These are phyloP conservation scores for Bembecia ichneumoniformis DNA, from an alignment of 2,888 invertebrate genomes.

Conservation along the genomic window DNA sequence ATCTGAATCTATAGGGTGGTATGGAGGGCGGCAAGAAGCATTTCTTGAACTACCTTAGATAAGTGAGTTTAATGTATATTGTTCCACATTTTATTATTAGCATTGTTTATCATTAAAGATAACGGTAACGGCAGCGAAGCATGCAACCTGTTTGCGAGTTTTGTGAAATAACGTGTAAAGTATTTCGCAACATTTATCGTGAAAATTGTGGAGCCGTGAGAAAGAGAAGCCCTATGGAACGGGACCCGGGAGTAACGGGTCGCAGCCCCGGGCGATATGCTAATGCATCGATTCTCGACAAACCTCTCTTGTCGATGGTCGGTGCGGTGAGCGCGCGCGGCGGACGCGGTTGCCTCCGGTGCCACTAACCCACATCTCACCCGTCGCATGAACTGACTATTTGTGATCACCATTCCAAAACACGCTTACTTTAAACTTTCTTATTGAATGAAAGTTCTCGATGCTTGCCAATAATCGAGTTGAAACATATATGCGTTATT, in stretches of 20 bases:
- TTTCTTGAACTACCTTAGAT: too few relatives aligned
- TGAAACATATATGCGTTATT: conserved; percentile 1
- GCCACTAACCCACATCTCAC: conserved; percentile 66
- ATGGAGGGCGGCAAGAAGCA: too few relatives aligned
- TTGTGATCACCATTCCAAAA: conserved; percentile 57
- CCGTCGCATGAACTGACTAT: conserved; percentile 52
- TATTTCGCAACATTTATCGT: conserved; percentile 9
- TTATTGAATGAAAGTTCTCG: conserved; percentile 58
- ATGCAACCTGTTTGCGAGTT: neutral
- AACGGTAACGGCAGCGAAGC: neutral
- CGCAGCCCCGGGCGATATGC: conserved; percentile 56
- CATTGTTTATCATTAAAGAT: neutral
- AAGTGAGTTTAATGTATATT: neutral
- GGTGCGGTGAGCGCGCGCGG: conserved; percentile 19
- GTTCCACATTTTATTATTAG: neutral
- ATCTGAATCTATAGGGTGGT: too few relatives aligned
- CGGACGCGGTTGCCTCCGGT: conserved; percentile 32
- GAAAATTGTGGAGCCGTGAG: conserved; percentile 44
- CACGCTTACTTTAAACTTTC: conserved; percentile 64
- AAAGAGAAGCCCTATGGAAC: conserved; percentile 47
- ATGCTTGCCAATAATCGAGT: conserved; percentile 26
- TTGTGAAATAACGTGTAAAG: neutral
- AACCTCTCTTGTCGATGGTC: conserved; percentile 14
- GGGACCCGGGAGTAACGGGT: conserved; percentile 57
- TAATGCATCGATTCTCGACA: conserved; percentile 47